phyloP scores from a whole-genome alignment of 2,113 vertebrate genomes.

The Sphaerodactylus townsendi region DNA sequence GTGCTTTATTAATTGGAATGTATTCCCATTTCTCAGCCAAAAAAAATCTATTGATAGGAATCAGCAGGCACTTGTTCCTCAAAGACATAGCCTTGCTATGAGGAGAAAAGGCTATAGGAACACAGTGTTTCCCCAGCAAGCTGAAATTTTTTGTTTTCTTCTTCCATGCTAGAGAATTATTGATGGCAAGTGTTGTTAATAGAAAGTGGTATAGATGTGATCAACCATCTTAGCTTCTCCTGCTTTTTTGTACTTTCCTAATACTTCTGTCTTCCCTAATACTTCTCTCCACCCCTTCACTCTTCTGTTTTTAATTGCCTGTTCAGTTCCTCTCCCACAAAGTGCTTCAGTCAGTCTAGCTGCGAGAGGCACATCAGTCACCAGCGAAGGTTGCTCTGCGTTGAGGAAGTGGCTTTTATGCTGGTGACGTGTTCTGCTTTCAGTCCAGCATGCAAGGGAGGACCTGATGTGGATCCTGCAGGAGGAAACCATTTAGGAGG shows the following conservation, averaged over 20 bases:
- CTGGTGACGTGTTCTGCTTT: fast-evolving
- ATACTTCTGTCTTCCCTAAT: background rate
- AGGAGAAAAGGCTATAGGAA: background rate
- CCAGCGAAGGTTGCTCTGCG: background rate
- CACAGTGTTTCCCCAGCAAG: background rate
- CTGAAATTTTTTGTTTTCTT: background rate
- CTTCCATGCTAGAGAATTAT: background rate
- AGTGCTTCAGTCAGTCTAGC: background rate
- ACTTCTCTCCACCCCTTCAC: background rate
- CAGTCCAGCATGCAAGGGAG: background rate
- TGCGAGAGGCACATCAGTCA: background rate
- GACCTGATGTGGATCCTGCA: background rate
- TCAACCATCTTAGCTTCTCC: background rate
- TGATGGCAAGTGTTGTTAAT: background rate
- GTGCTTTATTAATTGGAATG: no score
- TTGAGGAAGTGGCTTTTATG: background rate
- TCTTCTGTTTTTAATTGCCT: slow-evolving; percentile 10
- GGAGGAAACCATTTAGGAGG: slow-evolving; percentile 4
- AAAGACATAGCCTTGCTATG: background rate
- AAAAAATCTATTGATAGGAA: background rate
- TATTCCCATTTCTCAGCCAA: no score
- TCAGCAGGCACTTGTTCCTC: background rate
- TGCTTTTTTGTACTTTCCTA: background rate
- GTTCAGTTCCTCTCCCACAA: background rate
- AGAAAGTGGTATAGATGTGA: background rate